Evolutionary conservation across 2,797 vertebrate genomes (phyloP).

Genomic region (Hemibagrus guttatus): DNA sequence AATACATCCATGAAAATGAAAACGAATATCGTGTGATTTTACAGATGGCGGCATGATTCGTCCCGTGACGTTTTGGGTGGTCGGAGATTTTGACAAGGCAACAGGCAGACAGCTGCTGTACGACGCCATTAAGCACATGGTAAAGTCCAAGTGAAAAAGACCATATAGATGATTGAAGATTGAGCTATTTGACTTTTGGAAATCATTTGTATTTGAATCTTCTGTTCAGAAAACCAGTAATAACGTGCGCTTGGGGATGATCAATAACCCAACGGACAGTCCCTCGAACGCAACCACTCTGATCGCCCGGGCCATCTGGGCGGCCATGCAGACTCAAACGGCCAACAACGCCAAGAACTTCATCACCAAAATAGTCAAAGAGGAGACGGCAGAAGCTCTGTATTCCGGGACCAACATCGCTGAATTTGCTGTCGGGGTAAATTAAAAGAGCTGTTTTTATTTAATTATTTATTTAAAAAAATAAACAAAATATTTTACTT

Average conservation of each 20-base stretch:
- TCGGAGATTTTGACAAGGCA: constrained; percentile 92
- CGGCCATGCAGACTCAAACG: constrained; percentile 90
- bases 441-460: constrained; percentile 38
- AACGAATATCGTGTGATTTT: neutral
- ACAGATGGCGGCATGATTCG: constrained; percentile 92
- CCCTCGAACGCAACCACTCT: constrained; percentile 72
- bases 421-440: constrained; percentile 93
- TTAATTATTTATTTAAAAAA: neutral
- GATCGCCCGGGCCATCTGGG: constrained; percentile 89
- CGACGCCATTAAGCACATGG: constrained; percentile 95
- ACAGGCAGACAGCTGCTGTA: constrained; percentile 93
- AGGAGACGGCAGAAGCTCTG: constrained; percentile 83
- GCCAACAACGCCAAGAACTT: constrained; percentile 97
- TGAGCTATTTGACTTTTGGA: neutral
- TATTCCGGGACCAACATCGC: constrained; percentile 76
- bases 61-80: constrained; percentile 97
- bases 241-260: constrained; percentile 88
- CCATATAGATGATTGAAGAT: neutral
- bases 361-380: constrained; percentile 95
- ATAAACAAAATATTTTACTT: neutral
- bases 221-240: constrained; percentile 90
- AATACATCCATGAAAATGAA: neutral
- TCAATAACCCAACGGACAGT: constrained; percentile 85
- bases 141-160: constrained; percentile 51
- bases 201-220: neutral